Conservation (phyloP, 1,140 invertebrate species). For the Steinernema feltiae region DNA sequence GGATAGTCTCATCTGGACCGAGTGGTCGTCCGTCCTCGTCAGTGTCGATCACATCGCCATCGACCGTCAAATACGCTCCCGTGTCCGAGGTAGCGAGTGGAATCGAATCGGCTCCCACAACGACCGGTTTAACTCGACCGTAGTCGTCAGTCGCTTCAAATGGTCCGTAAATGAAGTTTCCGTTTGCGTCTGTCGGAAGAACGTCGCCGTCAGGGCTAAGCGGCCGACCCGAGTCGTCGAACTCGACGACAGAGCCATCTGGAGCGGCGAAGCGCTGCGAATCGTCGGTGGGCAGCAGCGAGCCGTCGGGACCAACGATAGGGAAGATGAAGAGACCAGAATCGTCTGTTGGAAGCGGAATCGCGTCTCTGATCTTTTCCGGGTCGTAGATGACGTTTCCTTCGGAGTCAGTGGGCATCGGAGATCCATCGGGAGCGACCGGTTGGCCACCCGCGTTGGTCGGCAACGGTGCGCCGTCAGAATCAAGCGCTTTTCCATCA, state of each 20-base stretch:
- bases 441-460: constrained; percentile 19
- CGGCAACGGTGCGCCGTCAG: constrained; percentile 19
- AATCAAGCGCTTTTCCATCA: constrained; percentile 5
- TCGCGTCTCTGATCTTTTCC: not conserved
- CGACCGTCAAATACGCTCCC: constrained; percentile 10
- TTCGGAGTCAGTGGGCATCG: constrained; percentile 22
- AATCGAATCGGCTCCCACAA: constrained; percentile 17
- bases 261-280: not conserved
- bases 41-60: constrained; percentile 13
- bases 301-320: constrained; percentile 23
- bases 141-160: constrained; percentile 11
- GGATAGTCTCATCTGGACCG: constrained; percentile 16
- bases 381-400: constrained; percentile 17
- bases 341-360: constrained; percentile 16
- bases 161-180: constrained; percentile 2
- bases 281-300: constrained; percentile 16
- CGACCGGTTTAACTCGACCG: constrained; percentile 1
- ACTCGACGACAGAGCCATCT: constrained; percentile 20
- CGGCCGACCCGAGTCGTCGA: constrained; percentile 14
- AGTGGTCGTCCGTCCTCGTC: constrained; percentile 20
- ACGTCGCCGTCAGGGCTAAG: constrained; percentile 19
- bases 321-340: not conserved
- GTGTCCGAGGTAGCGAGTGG: constrained; percentile 15
- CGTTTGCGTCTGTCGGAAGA: not conserved
- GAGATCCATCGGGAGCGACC: constrained; percentile 24